Base-by-base conservation (phyloP, 1,140 invertebrate species). In the Eupeodes corollae region DNA sequence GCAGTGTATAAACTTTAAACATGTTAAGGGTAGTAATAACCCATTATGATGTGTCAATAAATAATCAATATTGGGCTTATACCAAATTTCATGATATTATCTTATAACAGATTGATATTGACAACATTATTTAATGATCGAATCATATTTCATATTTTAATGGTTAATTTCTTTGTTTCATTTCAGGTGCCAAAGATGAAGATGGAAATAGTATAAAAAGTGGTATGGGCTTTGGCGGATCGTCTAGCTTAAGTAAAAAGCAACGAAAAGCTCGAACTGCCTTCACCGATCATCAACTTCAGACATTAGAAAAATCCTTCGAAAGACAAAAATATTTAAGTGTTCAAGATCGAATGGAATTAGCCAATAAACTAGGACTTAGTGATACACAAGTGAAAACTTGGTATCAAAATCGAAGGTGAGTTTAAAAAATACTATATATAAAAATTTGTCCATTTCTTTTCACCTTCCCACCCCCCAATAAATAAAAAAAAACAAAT, bases 381-480 rank as follows among this genome's bases (percentile, higher is more conserved):
- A 94, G 90, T 9, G 96, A 99, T 68, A 98, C 95, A 12, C 96
- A 99, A 79, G 95, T 98, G 56, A 98, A 98, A 71, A 98, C 95
- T 47, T 98, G 95, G 95, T 98, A 98, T 70, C 95, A 98, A 72
- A 98, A 98, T 69, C 79, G 95, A 78, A 84, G 95, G 92, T 97
- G 70, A 76, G 78, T 64, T 44, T 10, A 39, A 37, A 3, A 34
- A 12, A 38, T n/a, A n/a, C n/a, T n/a, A n/a, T n/a, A n/a, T n/a
- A n/a, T n/a, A n/a, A n/a, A n/a, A n/a, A n/a, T n/a, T n/a, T n/a
- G n/a, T n/a, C n/a, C n/a, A n/a, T n/a, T n/a, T n/a, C n/a, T n/a
- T n/a, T n/a, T n/a, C n/a, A n/a, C n/a, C n/a, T n/a, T n/a, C n/a
- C n/a, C n/a, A n/a, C n/a, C n/a, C n/a, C n/a, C n/a, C n/a, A n/a